Conservation (phyloP, 2,888 invertebrate species). For the Xanthorhoe designata region DNA sequence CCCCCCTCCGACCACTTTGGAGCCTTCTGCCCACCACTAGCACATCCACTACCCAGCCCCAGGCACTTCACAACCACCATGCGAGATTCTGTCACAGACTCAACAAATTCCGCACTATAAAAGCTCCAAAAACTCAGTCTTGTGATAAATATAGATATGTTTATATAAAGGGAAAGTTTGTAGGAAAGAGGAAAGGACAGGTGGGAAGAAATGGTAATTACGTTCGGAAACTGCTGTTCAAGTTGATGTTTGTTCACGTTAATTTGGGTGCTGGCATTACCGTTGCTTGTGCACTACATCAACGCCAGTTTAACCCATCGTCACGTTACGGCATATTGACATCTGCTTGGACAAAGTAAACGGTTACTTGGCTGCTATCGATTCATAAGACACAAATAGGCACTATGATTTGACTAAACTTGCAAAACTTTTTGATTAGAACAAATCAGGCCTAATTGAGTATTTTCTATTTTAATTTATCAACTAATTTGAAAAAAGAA, state of each 20-base stretch:
- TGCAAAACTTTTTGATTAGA: not conserved
- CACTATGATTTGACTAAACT: not conserved
- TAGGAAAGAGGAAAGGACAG: conserved; percentile 43
- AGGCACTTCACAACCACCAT: conserved; percentile 38
- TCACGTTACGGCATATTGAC: conserved; percentile 30
- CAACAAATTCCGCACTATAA: conserved; percentile 36
- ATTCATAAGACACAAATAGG: conserved; percentile 38
- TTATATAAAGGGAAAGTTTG: conserved; percentile 50
- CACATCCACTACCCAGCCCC: conserved; percentile 65
- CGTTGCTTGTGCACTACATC: conserved; percentile 36
- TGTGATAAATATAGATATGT: conserved; percentile 71
- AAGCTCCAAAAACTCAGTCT: conserved; percentile 63
- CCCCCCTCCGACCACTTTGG: conserved; percentile 90
- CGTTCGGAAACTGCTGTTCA: conserved; percentile 46
- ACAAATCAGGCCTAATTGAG: not conserved
- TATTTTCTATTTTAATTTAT: not conserved
- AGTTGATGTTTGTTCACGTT: conserved; percentile 40
- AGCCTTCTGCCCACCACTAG: conserved; percentile 72
- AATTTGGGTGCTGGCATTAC: conserved; percentile 45
- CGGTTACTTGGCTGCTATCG: conserved; percentile 48
- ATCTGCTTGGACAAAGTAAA: conserved; percentile 36
- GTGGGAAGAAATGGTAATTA: conserved; percentile 47
- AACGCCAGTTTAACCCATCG: conserved; percentile 56
- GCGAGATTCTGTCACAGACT: conserved; percentile 22
- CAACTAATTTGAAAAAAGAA: not conserved